phyloP scores from a whole-genome alignment of 2,888 invertebrate species.

The Falcaria lacertinaria region DNA sequence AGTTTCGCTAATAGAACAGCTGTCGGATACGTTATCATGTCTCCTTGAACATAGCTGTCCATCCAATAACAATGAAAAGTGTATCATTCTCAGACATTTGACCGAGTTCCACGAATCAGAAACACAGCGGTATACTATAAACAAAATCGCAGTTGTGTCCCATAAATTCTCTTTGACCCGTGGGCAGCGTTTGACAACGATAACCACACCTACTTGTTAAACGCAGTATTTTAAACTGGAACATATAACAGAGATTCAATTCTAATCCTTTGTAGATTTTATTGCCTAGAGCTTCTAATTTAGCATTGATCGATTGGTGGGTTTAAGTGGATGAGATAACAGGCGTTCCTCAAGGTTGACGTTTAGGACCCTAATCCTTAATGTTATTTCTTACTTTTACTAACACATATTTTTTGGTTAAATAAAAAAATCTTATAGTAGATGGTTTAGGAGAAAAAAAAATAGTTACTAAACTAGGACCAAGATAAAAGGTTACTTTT shows the following conservation, averaged over 20 bases:
- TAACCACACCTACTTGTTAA: slow-evolving; percentile 42
- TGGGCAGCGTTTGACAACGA: slow-evolving; percentile 44
- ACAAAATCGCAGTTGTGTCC: slow-evolving; percentile 36
- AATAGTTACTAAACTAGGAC: too few species aligned
- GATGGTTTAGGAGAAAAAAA: too few species aligned
- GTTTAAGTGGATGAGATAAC: slow-evolving; percentile 17
- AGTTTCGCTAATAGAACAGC: slow-evolving; percentile 11
- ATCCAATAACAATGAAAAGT: slow-evolving; percentile 26
- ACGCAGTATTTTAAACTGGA: slow-evolving; percentile 22
- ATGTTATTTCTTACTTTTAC: background rate
- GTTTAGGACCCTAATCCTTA: slow-evolving; percentile 18
- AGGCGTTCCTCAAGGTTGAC: slow-evolving; percentile 26
- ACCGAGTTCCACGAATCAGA: slow-evolving; percentile 45
- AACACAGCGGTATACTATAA: slow-evolving; percentile 37
- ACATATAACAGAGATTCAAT: slow-evolving; percentile 17
- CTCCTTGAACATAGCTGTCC: slow-evolving; percentile 9
- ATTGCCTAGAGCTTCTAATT: slow-evolving; percentile 14
- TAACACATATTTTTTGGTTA: too few species aligned
- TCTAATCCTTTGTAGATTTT: slow-evolving; percentile 23
- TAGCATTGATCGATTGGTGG: slow-evolving; percentile 20
- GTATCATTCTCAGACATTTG: slow-evolving; percentile 34
- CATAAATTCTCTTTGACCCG: slow-evolving; percentile 41
- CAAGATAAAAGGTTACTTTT: too few species aligned
- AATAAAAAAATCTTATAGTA: too few species aligned
- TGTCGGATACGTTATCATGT: slow-evolving; percentile 11